Base-by-base conservation (phyloP, 2,888 invertebrate species). In the Diloba caeruleocephala region DNA sequence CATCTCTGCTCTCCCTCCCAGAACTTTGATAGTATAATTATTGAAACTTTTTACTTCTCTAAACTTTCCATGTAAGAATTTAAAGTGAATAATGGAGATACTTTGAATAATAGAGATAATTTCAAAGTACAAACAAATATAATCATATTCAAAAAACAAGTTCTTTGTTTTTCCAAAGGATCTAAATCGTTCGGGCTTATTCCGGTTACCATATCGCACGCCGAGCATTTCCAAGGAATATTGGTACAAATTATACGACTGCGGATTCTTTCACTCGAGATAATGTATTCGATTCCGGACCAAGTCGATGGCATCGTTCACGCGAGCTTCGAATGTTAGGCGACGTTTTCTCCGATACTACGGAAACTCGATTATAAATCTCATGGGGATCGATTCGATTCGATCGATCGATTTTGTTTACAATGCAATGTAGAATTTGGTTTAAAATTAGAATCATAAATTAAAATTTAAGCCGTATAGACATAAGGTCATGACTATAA, bases 251-350 rank as follows among this genome's bases (percentile, higher is more conserved):
- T 90, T 89, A 89, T 90, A 75, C 90, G 80, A 81, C 78, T 70
- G 68, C 71, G 85, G 74, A 87, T 86, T 84, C 86, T 83, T 84
- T 82, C 76, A 71, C 55, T 66, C 55, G 78, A 81, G 89, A 90
- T 90, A 89, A 89, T 89, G 81, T 89, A 89, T 90, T 85, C 89
- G 89, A 88, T 89, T 85, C 81, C 72, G 74, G 76, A 69, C 69
- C 74, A 71, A 75, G 71, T 72, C 88, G 90, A 90, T 90, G 85
- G 89, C 85, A 90, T 90, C 90, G 88, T 90, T 90, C 90, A 90
- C 90, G 89, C 88, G 87, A 84, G 84, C 88, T 82, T 85, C 72
- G 85, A 75, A 86, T 85, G 81, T 87, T 82, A 74, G 69, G 66
- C 65, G 74, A 75, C 75, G 57, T 59, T 78, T 75, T 76, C 60